Conservation (phyloP, 2,113 vertebrate species). For the Tauraco erythrolophus region DNA sequence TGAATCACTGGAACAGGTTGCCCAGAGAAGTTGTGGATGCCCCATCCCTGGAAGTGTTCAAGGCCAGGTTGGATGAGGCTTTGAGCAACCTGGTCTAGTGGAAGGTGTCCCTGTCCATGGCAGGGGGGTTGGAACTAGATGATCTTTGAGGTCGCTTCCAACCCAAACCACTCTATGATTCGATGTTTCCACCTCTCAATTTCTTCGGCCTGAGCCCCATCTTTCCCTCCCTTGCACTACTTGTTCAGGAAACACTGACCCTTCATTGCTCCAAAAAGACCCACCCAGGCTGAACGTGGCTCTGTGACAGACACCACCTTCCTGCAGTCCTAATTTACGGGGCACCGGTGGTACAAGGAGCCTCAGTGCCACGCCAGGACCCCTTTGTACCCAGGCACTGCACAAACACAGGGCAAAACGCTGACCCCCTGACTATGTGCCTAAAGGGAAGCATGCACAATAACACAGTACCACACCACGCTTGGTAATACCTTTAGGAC, state of each 20-base stretch:
- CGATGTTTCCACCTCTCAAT: neutral
- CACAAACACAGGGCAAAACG: neutral
- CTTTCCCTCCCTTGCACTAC: neutral
- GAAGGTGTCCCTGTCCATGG: too few relatives aligned
- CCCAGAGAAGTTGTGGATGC: too few relatives aligned
- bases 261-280: neutral
- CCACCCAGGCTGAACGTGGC: neutral
- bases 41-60: too few relatives aligned
- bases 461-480: neutral
- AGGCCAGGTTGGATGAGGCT: too few relatives aligned
- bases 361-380: neutral
- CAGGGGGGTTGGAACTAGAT: too few relatives aligned
- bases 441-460: accelerated
- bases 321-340: neutral
- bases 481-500: neutral
- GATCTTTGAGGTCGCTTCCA: too few relatives aligned
- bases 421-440: neutral
- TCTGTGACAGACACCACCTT: neutral
- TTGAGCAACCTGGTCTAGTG: too few relatives aligned
- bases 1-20: too few relatives aligned
- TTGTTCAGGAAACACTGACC: neutral
- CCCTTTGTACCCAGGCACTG: neutral
- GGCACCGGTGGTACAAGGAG: neutral
- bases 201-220: neutral
- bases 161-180: too few relatives aligned